These are phyloP conservation scores for Argyresthia goedartella DNA, from an alignment of 2,888 invertebrate genomes.

Conservation along the genomic window DNA sequence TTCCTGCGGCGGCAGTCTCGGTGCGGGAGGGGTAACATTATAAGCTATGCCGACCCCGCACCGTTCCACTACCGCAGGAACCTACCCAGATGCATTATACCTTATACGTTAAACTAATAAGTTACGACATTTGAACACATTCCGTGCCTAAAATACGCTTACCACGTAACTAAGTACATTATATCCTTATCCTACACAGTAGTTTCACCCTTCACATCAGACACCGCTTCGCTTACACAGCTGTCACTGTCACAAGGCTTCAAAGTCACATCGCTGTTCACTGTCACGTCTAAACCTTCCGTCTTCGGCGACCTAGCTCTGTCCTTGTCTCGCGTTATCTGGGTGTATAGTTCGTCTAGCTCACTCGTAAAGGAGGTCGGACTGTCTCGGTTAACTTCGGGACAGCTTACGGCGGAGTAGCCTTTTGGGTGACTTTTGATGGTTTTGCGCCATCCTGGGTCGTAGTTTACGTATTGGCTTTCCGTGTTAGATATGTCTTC, in stretches of 20 bases:
- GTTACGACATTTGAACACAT: not conserved
- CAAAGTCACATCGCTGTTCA: constrained; percentile 56
- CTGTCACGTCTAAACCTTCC: constrained; percentile 42
- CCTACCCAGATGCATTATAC: no score
- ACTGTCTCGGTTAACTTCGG: constrained; percentile 55
- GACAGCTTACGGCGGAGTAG: constrained; percentile 56
- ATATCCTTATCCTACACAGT: constrained; percentile 28
- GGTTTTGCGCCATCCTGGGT: constrained; percentile 65
- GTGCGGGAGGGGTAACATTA: no score
- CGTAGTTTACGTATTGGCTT: constrained; percentile 69
- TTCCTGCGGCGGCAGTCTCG: no score
- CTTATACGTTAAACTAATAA: no score
- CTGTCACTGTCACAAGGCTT: constrained; percentile 58
- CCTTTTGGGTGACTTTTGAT: constrained; percentile 54
- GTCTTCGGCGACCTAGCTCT: constrained; percentile 36
- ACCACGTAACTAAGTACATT: no score
- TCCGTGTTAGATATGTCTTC: constrained; percentile 62
- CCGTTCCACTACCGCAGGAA: no score
- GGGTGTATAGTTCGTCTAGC: constrained; percentile 79
- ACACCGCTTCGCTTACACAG: constrained; percentile 59
- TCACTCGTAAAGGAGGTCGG: constrained; percentile 66
- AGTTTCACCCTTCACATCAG: constrained; percentile 50
- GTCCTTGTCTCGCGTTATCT: constrained; percentile 66
- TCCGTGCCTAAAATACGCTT: not conserved
- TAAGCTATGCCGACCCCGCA: no score